Base-by-base conservation (phyloP, 2,113 vertebrate genomes). In the Bubo scandiacus region DNA sequence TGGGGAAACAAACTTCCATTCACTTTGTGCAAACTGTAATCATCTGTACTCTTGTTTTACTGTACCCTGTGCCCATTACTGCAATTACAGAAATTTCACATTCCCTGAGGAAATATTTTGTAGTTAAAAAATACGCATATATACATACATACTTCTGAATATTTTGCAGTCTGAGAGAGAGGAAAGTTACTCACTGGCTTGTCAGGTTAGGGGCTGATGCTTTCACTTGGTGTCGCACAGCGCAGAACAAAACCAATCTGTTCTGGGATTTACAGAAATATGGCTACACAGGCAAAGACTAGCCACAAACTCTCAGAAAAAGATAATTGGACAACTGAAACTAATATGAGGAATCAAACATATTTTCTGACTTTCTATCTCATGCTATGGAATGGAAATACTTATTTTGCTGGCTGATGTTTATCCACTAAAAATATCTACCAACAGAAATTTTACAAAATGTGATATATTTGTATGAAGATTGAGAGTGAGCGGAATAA, bases 401-500 rank as follows among this genome's bases (percentile, higher is more conserved):
- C 68, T 96, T 79, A 52, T 95, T 92, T 94, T 82, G 54, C 82
- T 89, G 62, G 38, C 47, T 90, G 58, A 66, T 80, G 13, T 88
- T 90, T 65, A 92, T 59, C 61, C 29, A 52, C 83, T 49, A 85
- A 92, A 96, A 93, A 72, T 81, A 92, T 30, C 54, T 92, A 75
- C 47, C 67, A 68, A 63, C 38, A 81, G 57, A 62, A 86, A 65
- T 77, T 75, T 78, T 89, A 58, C 58, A 84, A 90, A 90, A 90
- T 78, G 54, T 79, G 68, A 94, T 77, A 23, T 81, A 89, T 84
- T 85, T 91, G 61, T 84, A 67, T 45, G 61, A 82, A 96, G 67
- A 65, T 55, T 95, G 77, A 91, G 63, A 88, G 68, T 13, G 70
- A 96, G 75, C 16, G 81, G 85, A 81, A 77, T 94, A 93, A 91